These are phyloP conservation scores for Hipparchia sbordonii DNA, from an alignment of 2,888 invertebrate species.

Conservation along the genomic window DNA sequence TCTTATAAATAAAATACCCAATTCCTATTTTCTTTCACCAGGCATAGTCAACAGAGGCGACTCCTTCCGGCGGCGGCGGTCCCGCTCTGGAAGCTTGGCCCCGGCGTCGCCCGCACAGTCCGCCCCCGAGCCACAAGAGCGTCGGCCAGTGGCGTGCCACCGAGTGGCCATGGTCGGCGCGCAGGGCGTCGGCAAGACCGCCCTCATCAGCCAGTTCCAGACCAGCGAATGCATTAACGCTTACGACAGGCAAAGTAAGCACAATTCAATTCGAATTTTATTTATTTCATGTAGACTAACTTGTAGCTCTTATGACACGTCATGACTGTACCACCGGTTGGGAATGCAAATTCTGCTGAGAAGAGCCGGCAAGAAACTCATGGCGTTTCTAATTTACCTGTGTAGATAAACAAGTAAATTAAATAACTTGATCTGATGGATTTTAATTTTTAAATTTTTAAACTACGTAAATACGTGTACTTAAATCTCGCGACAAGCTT, in stretches of 20 bases:
- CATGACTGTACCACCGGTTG: no score
- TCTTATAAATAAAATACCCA: neutral
- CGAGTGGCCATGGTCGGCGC: constrained; percentile 91
- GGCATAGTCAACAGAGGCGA: constrained; percentile 97
- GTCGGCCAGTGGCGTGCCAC: constrained; percentile 80
- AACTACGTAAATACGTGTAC: no score
- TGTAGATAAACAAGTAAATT: no score
- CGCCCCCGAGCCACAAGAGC: constrained; percentile 75
- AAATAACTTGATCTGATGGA: no score
- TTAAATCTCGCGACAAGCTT: no score
- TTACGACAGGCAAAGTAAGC: constrained; percentile 92
- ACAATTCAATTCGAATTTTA: no score
- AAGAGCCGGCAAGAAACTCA: no score
- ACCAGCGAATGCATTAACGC: constrained; percentile 97
- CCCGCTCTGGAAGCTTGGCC: constrained; percentile 91
- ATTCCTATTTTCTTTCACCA: constrained; percentile 51
- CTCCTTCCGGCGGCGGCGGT: constrained; percentile 93
- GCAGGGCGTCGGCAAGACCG: constrained; percentile 92
- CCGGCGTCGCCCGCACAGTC: constrained; percentile 80
- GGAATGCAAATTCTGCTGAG: no score
- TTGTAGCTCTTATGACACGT: no score
- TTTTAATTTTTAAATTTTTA: no score
- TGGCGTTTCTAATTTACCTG: no score
- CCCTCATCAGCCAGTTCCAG: constrained; percentile 93
- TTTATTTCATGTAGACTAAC: no score